Base-by-base conservation (phyloP, 64 coral and sea anemone species). In the Stichodactyla helianthus region DNA sequence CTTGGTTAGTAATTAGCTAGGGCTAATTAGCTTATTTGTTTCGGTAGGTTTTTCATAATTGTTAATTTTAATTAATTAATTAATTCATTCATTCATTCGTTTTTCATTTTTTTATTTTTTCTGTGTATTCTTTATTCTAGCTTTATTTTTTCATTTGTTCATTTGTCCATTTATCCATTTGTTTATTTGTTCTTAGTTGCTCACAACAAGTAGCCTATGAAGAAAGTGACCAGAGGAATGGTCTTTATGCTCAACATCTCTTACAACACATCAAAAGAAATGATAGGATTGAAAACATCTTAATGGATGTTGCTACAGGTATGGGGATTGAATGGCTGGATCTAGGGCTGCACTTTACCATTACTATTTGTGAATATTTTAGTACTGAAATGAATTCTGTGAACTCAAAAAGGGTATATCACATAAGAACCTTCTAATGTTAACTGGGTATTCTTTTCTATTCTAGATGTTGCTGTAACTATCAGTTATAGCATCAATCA, bases 221-320 rank as follows among this genome's bases (percentile, higher is more conserved):
- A 83, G 89, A 88, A 17, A 56, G 70, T 0, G 87, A 85, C 10
- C 64, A 91, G 53, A 71, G 20, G 8, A 98, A 98, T 71, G 95
- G 95, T 27, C 52, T 98, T 10, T 98, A 98, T 44, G 92, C 92
- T 19, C 83, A 85, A 17, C 92, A 94, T 87, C 71, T 98, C 22
- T 59, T 98, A 59, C 64, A 31, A 23, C 86, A 93, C 35, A 79
- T 98, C 15, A 35, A 20, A 20, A 91, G 84, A 79, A 88, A 98
- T 60, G 77, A 59, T 4, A 82, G 95, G 57, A 93, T 98, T 65
- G 95, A 98, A 53, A 59, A 79, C 25, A 94, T 98, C 52, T 86
- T 98, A 2, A 98, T 98, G 95, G 95, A 93, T 84, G 89, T 98
- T 8, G 92, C 92, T 10, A 82, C 76, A 78, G 95, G 95, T 98